These are phyloP conservation scores for Xanthostigma xanthostigma DNA, from an alignment of 2,888 invertebrate genomes.

Conservation along the genomic window DNA sequence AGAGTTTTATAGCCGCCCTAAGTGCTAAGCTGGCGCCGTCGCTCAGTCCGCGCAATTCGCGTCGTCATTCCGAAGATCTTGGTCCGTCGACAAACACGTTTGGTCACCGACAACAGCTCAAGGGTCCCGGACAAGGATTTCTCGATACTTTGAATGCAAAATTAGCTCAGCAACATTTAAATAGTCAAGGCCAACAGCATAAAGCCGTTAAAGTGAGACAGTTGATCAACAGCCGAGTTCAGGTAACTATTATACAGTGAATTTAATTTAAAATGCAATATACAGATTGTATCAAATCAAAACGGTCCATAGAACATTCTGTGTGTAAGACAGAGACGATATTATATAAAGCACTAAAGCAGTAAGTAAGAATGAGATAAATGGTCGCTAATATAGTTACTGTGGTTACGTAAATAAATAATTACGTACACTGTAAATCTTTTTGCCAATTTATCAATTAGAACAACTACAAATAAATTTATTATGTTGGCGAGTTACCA, in stretches of 20 bases:
- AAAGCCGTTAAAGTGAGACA: constrained; percentile 54
- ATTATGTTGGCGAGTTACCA: too few species aligned
- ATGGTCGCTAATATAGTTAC: too few species aligned
- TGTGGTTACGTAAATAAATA: too few species aligned
- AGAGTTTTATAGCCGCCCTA: constrained; percentile 51
- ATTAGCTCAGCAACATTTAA: constrained; percentile 42
- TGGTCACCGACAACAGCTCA: constrained; percentile 26
- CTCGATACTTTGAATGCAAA: constrained; percentile 71
- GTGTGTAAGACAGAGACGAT: too few species aligned
- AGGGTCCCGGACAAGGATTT: constrained; percentile 42
- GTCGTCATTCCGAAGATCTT: constrained; percentile 33
- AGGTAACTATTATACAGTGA: constrained; percentile 36
- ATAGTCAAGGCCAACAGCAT: constrained; percentile 32
- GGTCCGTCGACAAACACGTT: constrained; percentile 20
- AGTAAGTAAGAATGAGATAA: too few species aligned
- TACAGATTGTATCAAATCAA: too few species aligned
- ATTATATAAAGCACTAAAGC: too few species aligned
- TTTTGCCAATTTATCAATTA: too few species aligned
- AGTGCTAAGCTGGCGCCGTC: constrained; percentile 54
- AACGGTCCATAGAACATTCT: too few species aligned
- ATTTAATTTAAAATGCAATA: too few species aligned
- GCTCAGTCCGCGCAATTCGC: constrained; percentile 37
- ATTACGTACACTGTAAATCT: too few species aligned
- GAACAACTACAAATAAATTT: too few species aligned
- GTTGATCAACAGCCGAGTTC: constrained; percentile 55